A percentile compares a stretch with the other conserved stretches of the same genome.
Evolutionary conservation across 2,888 invertebrate genomes (phyloP).

Genomic region (Nephrotoma guestfalica): DNA sequence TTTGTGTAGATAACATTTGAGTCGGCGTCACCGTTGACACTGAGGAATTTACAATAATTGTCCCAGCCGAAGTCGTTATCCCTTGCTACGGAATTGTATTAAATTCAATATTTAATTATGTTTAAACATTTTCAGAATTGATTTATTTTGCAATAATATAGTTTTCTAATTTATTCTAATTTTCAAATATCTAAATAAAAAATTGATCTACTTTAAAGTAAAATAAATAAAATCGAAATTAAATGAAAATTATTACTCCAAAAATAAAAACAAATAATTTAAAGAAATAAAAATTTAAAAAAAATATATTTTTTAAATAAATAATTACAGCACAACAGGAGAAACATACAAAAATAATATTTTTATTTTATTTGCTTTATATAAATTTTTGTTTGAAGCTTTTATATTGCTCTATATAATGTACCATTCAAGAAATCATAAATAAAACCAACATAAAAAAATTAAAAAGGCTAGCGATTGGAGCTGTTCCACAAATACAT

Average conservation of each 20-base stretch:
- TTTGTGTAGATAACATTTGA: conserved; percentile 22
- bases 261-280: background rate
- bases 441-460: background rate
- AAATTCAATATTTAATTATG: background rate
- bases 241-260: background rate
- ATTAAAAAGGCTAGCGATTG: background rate
- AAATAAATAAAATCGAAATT: background rate
- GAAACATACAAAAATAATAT: conserved; percentile 2
- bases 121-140: background rate
- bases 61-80: conserved; percentile 24
- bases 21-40: conserved; percentile 24
- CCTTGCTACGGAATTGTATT: conserved; percentile 8
- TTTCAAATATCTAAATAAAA: background rate
- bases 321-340: conserved; percentile 6
- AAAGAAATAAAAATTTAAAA: background rate
- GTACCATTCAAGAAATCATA: background rate
- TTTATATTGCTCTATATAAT: background rate
- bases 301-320: background rate
- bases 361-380: background rate
- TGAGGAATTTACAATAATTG: conserved; percentile 30
- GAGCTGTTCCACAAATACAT: background rate
- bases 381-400: background rate
- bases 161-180: background rate
- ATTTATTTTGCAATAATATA: background rate
- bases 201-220: background rate